phyloP scores from a whole-genome alignment of 2,113 vertebrate species.

The Mobula birostris region DNA sequence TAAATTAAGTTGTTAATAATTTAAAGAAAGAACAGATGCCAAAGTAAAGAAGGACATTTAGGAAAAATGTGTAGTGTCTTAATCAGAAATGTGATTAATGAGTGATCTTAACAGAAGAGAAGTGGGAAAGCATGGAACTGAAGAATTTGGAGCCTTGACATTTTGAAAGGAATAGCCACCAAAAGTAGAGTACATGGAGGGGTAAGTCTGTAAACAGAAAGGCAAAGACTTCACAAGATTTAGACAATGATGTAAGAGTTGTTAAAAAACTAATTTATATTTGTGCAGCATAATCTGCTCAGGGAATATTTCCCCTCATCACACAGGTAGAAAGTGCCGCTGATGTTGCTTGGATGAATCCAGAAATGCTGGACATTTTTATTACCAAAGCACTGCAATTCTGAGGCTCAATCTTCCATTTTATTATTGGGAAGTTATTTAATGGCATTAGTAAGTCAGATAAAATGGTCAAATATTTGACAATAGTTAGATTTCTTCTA shows the following conservation, averaged over 20 bases:
- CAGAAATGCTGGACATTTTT: background rate
- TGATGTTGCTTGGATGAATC: background rate
- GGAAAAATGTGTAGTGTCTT: background rate
- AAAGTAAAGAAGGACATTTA: background rate
- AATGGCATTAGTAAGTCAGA: background rate
- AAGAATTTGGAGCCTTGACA: background rate
- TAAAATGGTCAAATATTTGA: background rate
- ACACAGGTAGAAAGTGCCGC: background rate
- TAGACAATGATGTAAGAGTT: background rate
- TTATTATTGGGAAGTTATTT: background rate
- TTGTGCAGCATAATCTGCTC: background rate
- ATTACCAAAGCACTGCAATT: background rate
- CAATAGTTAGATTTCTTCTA: background rate
- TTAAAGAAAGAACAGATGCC: background rate
- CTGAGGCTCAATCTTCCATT: background rate
- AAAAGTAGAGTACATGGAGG: background rate
- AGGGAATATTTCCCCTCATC: background rate
- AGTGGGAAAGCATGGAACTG: background rate
- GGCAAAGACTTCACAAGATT: background rate
- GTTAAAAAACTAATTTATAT: background rate
- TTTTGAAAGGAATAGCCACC: background rate
- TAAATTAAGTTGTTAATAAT: background rate
- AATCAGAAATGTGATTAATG: background rate
- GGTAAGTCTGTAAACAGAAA: background rate
- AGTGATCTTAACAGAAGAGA: background rate